Base-by-base conservation (phyloP, 1,140 invertebrate genomes). In the Telenomus remus region DNA sequence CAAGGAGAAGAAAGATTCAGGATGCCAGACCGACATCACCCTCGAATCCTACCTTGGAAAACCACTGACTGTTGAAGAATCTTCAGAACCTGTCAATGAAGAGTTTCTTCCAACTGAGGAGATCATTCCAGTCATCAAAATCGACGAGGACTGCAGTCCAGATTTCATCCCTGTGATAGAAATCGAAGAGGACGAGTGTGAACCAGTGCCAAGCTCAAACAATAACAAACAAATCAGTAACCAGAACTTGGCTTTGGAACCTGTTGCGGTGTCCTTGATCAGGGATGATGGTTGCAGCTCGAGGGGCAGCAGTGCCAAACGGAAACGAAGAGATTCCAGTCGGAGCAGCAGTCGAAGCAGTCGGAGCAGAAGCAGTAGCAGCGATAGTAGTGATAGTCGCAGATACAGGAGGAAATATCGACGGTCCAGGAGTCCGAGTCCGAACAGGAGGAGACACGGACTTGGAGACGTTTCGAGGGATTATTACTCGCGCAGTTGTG, bases 11-110 rank as follows among this genome's bases (percentile, higher is more conserved):
- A 8, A 12, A 1, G 49, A 53, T 12, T 9, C 14, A 4, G 60
- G 60, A 0, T 53, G 49, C n/a, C 60, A 63, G n/a, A 63, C 60
- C 0, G 49, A 63, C 14, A 53, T 61, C 7, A 61, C 57, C 8
- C 43, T 61, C 14, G 4, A 61, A 1, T 51, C 48, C 0, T 51
- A 43, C 16, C 11, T 61, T 0, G 0, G 8, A 8, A 35, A 47
- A 34, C 43, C 34, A 0, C 9, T 9, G 6, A 27, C 2, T 27
- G 19, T 27, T 27, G 19, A 27, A 27, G 19, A 27, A 27, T 27
- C 19, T 27, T 1, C 19, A 3, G 6, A 27, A 27, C 19, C 19
- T 27, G 19, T 6, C n/a, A n/a, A n/a, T n/a, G n/a, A n/a, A n/a
- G n/a, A n/a, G n/a, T n/a, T n/a, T n/a, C n/a, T n/a, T n/a, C n/a